A percentile compares a stretch with the other conserved stretches of the same genome.
These are phyloP conservation scores for Oryctes rhinoceros DNA, from an alignment of 1,140 invertebrate genomes.

Conservation along the genomic window DNA sequence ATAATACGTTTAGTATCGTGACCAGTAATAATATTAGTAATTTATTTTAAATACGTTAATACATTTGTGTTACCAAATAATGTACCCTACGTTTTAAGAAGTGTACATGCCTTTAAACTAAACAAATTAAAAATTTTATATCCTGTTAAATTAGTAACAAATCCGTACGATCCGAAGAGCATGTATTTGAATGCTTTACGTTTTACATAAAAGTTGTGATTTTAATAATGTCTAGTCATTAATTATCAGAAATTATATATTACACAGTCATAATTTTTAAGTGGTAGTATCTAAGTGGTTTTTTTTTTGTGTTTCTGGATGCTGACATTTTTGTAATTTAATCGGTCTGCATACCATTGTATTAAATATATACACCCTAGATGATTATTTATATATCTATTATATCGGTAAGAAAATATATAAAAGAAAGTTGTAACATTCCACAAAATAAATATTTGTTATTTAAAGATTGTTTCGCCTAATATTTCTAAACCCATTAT, in stretches of 20 bases:
- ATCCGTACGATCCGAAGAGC: neutral
- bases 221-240: constrained; percentile 34
- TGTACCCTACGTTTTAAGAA: constrained; percentile 22
- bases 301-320: constrained; percentile 22
- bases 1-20: neutral
- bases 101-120: constrained; percentile 20
- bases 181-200: constrained; percentile 20
- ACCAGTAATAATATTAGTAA: constrained; percentile 25
- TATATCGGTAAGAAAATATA: constrained; percentile 11
- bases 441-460: constrained; percentile 44
- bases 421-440: constrained; percentile 41
- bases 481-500: too few relatives aligned
- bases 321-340: neutral
- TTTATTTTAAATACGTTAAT: constrained; percentile 16
- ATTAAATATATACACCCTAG: constrained; percentile 27
- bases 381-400: constrained; percentile 26
- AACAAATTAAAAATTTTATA: constrained; percentile 11
- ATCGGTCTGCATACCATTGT: constrained; percentile 16
- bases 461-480: constrained; percentile 21
- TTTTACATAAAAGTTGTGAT: constrained; percentile 33
- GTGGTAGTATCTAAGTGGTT: constrained; percentile 11
- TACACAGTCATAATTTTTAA: constrained; percentile 29
- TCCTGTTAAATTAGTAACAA: constrained; percentile 12
- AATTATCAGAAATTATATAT: constrained; percentile 23
- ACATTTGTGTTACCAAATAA: constrained; percentile 33